These are phyloP conservation scores for Parambassis ranga DNA, from an alignment of 2,797 vertebrate species.

Conservation along the genomic window DNA sequence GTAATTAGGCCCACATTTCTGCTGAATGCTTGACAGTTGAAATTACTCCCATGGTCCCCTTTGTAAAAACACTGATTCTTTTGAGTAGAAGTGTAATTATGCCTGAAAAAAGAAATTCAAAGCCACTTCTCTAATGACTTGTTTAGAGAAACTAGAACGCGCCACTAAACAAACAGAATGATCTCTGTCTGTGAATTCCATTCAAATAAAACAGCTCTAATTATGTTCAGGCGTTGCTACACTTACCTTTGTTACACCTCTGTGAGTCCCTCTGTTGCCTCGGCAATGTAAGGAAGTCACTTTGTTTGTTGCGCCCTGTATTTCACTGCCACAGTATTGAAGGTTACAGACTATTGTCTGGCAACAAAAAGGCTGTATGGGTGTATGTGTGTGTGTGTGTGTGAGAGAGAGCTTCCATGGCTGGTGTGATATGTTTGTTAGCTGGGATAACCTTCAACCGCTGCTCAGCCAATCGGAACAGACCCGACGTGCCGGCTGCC, in stretches of 20 bases:
- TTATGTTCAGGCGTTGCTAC: neutral
- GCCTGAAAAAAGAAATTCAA: neutral
- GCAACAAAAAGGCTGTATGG: slow-evolving; percentile 41
- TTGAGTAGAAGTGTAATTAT: too few relatives aligned
- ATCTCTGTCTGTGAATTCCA: neutral
- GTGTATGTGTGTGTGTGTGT: slow-evolving; percentile 18
- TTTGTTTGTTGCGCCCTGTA: slow-evolving; percentile 29
- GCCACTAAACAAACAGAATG: neutral
- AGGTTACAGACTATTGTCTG: slow-evolving; percentile 59
- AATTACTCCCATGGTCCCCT: neutral
- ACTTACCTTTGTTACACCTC: neutral
- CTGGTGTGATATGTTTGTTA: slow-evolving; percentile 68
- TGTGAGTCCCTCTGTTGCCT: neutral
- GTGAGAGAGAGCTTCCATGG: slow-evolving; percentile 24
- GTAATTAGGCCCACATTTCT: too few relatives aligned
- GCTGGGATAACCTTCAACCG: slow-evolving; percentile 72
- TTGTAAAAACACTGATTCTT: neutral
- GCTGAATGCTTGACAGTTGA: neutral
- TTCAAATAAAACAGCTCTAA: neutral
- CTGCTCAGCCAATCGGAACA: slow-evolving; percentile 75
- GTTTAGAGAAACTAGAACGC: neutral
- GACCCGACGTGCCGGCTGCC: slow-evolving; percentile 54
- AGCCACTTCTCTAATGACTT: neutral
- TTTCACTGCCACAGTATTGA: slow-evolving; percentile 45
- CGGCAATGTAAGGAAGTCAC: slow-evolving; percentile 1